Evolutionary conservation across 2,888 invertebrate species (phyloP).

Genomic region (Apeira syringaria): DNA sequence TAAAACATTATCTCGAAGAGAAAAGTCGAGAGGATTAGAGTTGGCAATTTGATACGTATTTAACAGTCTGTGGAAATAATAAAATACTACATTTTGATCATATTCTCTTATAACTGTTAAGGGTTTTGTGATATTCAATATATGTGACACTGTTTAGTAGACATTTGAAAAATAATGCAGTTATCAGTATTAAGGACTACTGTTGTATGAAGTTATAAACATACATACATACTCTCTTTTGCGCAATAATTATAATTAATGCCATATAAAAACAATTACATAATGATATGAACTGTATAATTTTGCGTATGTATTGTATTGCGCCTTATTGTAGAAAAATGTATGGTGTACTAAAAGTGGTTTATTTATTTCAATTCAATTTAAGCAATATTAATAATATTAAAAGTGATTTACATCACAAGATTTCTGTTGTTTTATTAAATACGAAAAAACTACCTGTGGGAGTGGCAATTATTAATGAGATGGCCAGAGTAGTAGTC

Average conservation of each 20-base stretch:
- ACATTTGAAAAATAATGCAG: neutral
- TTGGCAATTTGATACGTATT: too few relatives aligned
- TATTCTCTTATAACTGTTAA: conserved; percentile 3
- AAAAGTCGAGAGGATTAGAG: too few relatives aligned
- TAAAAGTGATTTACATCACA: conserved; percentile 69
- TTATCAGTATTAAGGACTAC: neutral
- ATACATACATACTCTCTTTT: too few relatives aligned
- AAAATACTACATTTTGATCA: too few relatives aligned
- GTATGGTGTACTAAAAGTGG: conserved; percentile 69
- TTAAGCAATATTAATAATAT: conserved; percentile 79
- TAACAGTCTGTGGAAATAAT: too few relatives aligned
- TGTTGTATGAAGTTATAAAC: neutral
- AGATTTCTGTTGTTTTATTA: conserved; percentile 38
- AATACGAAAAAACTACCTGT: too few relatives aligned
- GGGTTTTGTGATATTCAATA: conserved; percentile 27
- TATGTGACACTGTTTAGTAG: neutral
- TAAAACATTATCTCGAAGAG: conserved; percentile 14
- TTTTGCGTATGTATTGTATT: conserved; percentile 54
- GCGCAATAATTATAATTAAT: conserved; percentile 15
- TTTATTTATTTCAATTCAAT: conserved; percentile 77
- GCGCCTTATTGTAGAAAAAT: conserved; percentile 60
- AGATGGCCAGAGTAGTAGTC: too few relatives aligned
- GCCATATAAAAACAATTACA: conserved; percentile 24
- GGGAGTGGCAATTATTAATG: too few relatives aligned
- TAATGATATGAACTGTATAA: conserved; percentile 32